phyloP scores from a whole-genome alignment of 2,888 invertebrate species.

The Nephrocerus scutellatus region DNA sequence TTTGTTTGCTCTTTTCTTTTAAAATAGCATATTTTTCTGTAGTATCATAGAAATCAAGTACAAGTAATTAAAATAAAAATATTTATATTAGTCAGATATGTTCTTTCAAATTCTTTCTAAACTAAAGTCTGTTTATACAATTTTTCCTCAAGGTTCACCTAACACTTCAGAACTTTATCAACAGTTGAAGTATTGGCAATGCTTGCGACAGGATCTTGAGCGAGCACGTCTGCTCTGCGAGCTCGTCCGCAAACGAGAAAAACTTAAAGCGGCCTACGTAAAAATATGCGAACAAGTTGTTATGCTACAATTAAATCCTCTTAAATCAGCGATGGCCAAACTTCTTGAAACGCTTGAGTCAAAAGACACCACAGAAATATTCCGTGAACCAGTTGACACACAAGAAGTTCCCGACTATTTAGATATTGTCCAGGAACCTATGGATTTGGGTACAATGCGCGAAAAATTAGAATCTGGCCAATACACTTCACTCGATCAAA shows the following conservation, averaged over 20 bases:
- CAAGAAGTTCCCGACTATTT: slow-evolving; percentile 87
- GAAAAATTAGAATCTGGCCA: slow-evolving; percentile 61
- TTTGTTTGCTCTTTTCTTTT: slow-evolving; percentile 2
- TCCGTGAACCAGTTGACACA: slow-evolving; percentile 86
- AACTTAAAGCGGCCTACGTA: slow-evolving; percentile 80
- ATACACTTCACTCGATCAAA: slow-evolving; percentile 66
- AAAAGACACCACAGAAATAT: slow-evolving; percentile 79
- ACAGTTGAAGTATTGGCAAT: slow-evolving; percentile 89
- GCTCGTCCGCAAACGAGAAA: slow-evolving; percentile 90
- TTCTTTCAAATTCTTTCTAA: not conserved
- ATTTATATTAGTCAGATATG: not conserved
- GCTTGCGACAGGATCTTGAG: slow-evolving; percentile 88
- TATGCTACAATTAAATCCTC: slow-evolving; percentile 73
- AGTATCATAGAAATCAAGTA: not conserved
- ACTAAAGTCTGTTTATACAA: not conserved
- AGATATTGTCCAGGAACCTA: slow-evolving; percentile 74
- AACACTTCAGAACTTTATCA: slow-evolving; percentile 71
- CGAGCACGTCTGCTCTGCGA: slow-evolving; percentile 86
- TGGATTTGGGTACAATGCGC: slow-evolving; percentile 87
- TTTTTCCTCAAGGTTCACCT: slow-evolving; percentile 44
- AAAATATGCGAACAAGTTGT: slow-evolving; percentile 74
- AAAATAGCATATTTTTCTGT: not conserved
- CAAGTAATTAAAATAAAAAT: not conserved
- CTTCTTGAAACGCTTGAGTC: slow-evolving; percentile 69
- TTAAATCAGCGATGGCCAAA: slow-evolving; percentile 69